These are phyloP conservation scores for Caenorhabditis wallacei DNA, from an alignment of 2,888 invertebrate genomes.

Conservation along the genomic window DNA sequence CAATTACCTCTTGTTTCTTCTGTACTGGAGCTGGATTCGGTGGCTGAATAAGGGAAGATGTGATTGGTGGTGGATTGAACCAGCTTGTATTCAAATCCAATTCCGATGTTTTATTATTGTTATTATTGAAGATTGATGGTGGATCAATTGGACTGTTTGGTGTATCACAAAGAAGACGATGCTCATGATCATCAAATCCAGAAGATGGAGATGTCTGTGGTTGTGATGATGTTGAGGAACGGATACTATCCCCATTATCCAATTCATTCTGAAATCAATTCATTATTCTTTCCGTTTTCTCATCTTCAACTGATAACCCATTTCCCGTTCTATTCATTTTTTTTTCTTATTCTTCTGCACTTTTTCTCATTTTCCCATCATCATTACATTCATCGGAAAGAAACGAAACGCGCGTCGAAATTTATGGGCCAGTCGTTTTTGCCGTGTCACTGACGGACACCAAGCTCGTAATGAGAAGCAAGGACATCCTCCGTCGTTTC, in stretches of 20 bases:
- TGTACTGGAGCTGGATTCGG: constrained; percentile 39
- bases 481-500: constrained; percentile 36
- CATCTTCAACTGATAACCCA: constrained; percentile 18
- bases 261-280: constrained; percentile 63
- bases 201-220: constrained; percentile 68
- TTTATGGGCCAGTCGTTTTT: constrained; percentile 65
- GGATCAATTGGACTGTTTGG: constrained; percentile 55
- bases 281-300: too few relatives aligned
- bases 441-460: constrained; percentile 52
- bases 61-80: constrained; percentile 62
- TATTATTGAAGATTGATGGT: constrained; percentile 54
- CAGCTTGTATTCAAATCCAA: constrained; percentile 54
- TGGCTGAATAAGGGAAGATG: constrained; percentile 22
- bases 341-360: constrained; percentile 2
- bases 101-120: constrained; percentile 40
- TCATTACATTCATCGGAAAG: constrained; percentile 54
- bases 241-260: constrained; percentile 67
- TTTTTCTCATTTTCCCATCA: constrained; percentile 50
- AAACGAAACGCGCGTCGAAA: constrained; percentile 45
- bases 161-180: constrained; percentile 62
- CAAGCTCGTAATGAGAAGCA: constrained; percentile 61
- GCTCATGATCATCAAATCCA: constrained; percentile 60
- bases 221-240: constrained; percentile 69
- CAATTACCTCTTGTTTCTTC: constrained; percentile 54
- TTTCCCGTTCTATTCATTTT: constrained; percentile 8